A percentile compares a stretch with the other conserved stretches of the same genome.
These are phyloP conservation scores for Caenorhabditis latens DNA, from an alignment of 1,140 invertebrate genomes.

Conservation along the genomic window DNA sequence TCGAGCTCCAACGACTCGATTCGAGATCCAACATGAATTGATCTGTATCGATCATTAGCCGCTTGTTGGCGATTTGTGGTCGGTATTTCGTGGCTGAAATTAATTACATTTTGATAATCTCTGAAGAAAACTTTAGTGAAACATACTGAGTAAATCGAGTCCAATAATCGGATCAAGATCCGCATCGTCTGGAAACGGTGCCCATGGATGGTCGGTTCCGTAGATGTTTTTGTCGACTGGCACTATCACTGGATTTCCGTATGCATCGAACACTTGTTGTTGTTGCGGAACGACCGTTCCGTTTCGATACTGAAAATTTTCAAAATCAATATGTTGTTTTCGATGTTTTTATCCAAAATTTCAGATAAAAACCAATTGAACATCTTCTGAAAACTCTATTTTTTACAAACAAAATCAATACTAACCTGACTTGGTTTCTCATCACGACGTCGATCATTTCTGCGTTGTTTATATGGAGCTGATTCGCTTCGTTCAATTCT, in stretches of 20 bases:
- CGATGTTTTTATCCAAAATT: too few relatives aligned
- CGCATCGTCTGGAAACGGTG: constrained; percentile 38
- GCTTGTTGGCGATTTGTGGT: constrained; percentile 43
- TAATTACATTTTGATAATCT: not conserved
- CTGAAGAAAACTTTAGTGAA: not conserved
- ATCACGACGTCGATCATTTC: not conserved
- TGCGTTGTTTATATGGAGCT: not conserved
- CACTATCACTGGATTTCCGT: not conserved
- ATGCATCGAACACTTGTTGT: not conserved
- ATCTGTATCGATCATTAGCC: constrained; percentile 35
- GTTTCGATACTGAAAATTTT: constrained; percentile 19
- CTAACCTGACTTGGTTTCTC: constrained; percentile 8
- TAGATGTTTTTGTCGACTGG: constrained; percentile 41
- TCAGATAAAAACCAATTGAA: not conserved
- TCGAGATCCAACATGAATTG: constrained; percentile 35
- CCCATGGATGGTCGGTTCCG: constrained; percentile 48
- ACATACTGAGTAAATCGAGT: constrained; percentile 23
- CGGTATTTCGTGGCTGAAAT: constrained; percentile 32
- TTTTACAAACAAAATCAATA: too few relatives aligned
- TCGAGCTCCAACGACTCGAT: constrained; percentile 36
- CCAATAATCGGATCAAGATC: constrained; percentile 32
- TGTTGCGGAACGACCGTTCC: not conserved
- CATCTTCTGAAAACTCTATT: too few relatives aligned
- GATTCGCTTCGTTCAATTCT: not conserved
- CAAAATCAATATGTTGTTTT: not conserved